Evolutionary conservation across 2,797 vertebrate genomes (phyloP).

Genomic region (Oreonectes daqikongensis): DNA sequence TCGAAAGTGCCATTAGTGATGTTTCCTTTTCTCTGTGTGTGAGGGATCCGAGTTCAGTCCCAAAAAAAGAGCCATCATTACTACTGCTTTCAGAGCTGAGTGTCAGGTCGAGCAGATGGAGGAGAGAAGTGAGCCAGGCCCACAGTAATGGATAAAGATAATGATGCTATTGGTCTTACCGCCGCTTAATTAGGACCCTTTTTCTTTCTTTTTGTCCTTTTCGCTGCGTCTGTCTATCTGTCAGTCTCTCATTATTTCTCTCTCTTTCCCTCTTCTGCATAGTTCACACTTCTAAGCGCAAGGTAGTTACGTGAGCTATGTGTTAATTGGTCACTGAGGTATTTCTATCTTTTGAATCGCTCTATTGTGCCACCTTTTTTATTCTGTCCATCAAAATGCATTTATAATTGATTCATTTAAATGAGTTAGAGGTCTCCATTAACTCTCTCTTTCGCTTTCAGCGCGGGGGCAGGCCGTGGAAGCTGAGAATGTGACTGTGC

Average conservation of each 20-base stretch:
- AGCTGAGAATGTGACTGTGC: slow-evolving; percentile 90
- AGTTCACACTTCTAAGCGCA: slow-evolving; percentile 39
- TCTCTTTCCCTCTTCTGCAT: slow-evolving; percentile 37
- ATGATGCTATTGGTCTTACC: slow-evolving; percentile 44
- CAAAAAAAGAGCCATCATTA: slow-evolving; percentile 36
- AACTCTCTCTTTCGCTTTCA: slow-evolving; percentile 46
- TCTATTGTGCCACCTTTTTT: slow-evolving; percentile 13
- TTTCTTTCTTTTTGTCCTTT: slow-evolving; percentile 59
- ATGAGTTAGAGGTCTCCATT: slow-evolving; percentile 34
- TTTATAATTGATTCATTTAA: slow-evolving; percentile 11
- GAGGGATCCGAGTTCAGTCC: neutral
- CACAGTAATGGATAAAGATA: slow-evolving; percentile 42
- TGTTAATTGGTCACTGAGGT: slow-evolving; percentile 45
- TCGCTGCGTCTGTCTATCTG: slow-evolving; percentile 65
- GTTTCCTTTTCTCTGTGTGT: slow-evolving; percentile 8
- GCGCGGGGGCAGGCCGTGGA: slow-evolving; percentile 86
- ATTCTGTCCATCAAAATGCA: slow-evolving; percentile 18
- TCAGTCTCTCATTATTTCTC: slow-evolving; percentile 57
- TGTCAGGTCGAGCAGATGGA: slow-evolving; percentile 31
- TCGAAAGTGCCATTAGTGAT: slow-evolving; percentile 18
- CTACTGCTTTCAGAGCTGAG: slow-evolving; percentile 13
- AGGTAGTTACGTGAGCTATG: slow-evolving; percentile 34
- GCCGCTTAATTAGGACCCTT: slow-evolving; percentile 51
- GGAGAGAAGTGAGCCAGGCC: slow-evolving; percentile 29
- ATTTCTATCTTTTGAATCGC: slow-evolving; percentile 20